phyloP scores from a whole-genome alignment of 2,113 vertebrate species.

The Epinephelus fuscoguttatus region DNA sequence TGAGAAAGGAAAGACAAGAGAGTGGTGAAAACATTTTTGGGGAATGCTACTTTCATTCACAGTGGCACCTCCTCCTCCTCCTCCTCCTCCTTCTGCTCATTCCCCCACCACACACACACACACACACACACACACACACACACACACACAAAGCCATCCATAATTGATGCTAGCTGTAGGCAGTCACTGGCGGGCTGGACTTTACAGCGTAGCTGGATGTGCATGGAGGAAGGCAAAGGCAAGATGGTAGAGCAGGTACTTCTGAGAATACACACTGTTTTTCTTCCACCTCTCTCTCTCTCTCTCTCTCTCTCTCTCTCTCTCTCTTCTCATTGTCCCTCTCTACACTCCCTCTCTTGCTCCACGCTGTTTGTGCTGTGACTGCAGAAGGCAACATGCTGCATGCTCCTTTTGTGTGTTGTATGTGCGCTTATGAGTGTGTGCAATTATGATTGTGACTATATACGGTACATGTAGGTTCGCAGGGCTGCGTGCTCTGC shows the following conservation, averaged over 20 bases:
- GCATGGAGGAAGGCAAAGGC: slow-evolving; percentile 88
- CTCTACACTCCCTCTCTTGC: slow-evolving; percentile 10
- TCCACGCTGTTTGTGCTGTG: slow-evolving; percentile 59
- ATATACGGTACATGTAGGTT: slow-evolving; percentile 3
- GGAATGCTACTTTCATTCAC: slow-evolving; percentile 84
- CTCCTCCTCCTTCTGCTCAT: slow-evolving; percentile 56
- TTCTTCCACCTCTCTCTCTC: slow-evolving; percentile 35
- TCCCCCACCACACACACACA: slow-evolving; percentile 48
- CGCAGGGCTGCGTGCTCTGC: slow-evolving; percentile 2
- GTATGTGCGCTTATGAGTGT: neutral
- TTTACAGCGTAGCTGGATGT: slow-evolving; percentile 87
- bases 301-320: neutral
- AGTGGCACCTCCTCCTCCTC: slow-evolving; percentile 78
- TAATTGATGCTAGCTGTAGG: slow-evolving; percentile 86
- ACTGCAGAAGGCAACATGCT: slow-evolving; percentile 65
- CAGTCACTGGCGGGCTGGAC: slow-evolving; percentile 88
- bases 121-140: slow-evolving; percentile 41
- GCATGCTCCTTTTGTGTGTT: slow-evolving; percentile 39
- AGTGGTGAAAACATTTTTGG: slow-evolving; percentile 79
- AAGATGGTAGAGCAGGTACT: slow-evolving; percentile 92
- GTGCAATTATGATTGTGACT: neutral
- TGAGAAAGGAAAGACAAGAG: slow-evolving; percentile 50
- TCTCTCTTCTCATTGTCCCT: slow-evolving; percentile 9
- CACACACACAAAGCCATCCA: slow-evolving; percentile 63
- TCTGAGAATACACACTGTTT: slow-evolving; percentile 60